Evolutionary conservation across 2,113 vertebrate genomes (phyloP).

Genomic region (Lepidothrix coronata): DNA sequence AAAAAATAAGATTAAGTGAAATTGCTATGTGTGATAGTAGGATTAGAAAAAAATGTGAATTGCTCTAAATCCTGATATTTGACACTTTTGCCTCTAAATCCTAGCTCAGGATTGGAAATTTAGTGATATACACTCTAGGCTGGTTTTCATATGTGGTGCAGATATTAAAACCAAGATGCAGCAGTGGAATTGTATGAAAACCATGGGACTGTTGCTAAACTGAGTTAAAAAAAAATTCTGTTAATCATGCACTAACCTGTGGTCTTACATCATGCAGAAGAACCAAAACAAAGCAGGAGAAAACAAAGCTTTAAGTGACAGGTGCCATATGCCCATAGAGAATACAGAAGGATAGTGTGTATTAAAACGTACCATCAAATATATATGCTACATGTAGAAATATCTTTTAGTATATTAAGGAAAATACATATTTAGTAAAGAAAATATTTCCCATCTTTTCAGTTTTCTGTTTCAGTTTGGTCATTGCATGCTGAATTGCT

Average conservation of each 20-base stretch:
- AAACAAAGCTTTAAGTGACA: background rate
- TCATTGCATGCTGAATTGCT: background rate
- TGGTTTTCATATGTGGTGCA: background rate
- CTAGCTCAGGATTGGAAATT: background rate
- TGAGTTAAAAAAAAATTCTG: background rate
- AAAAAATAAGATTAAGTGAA: background rate
- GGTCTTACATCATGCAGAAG: background rate
- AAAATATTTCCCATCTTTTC: background rate
- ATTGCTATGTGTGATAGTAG: background rate
- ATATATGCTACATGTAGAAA: background rate
- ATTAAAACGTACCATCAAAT: background rate
- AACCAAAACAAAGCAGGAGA: background rate
- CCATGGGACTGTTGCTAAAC: background rate
- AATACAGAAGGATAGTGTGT: background rate
- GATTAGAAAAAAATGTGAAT: background rate
- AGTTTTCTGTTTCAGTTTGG: background rate
- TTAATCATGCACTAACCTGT: background rate
- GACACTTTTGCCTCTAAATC: background rate
- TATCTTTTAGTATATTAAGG: background rate
- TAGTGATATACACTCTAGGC: background rate
- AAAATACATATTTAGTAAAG: background rate
- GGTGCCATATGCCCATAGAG: background rate
- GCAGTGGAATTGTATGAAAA: background rate
- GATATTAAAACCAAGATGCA: background rate
- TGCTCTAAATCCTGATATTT: background rate